A percentile compares a stretch with the other conserved stretches of the same genome.
Evolutionary conservation across 2,888 invertebrate species (phyloP).

Genomic region (Drosophila helvetica): DNA sequence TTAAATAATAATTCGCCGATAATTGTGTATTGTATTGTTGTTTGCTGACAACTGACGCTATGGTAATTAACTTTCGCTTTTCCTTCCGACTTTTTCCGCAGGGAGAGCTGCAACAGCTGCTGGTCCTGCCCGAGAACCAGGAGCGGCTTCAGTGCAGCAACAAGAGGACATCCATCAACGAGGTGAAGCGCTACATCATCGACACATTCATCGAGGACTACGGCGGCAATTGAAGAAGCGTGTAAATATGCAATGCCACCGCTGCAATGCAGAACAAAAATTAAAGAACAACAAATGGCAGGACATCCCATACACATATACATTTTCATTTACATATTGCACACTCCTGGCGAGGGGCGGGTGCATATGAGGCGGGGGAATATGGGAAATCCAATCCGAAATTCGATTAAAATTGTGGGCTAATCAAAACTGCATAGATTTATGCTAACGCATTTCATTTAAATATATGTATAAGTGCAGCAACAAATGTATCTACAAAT

Average conservation of each 20-base stretch:
- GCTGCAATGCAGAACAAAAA: conserved; percentile 14
- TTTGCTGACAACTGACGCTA: background rate
- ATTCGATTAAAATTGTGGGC: conserved; percentile 37
- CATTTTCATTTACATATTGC: background rate
- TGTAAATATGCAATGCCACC: conserved; percentile 16
- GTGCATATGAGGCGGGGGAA: conserved; percentile 4
- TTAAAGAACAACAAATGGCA: conserved; percentile 7
- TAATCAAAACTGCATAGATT: conserved; percentile 48
- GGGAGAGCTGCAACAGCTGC: conserved; percentile 83
- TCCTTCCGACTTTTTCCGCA: conserved; percentile 42
- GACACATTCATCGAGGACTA: conserved; percentile 84
- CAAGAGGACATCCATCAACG: conserved; percentile 83
- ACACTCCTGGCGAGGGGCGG: no score
- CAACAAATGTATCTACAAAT: conserved; percentile 32
- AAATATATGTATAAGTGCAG: conserved; percentile 33
- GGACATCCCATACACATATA: conserved; percentile 1
- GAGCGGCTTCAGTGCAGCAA: conserved; percentile 83
- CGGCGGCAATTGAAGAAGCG: conserved; percentile 78
- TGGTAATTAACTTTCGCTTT: conserved; percentile 42
- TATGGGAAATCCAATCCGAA: conserved; percentile 29
- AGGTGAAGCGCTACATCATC: conserved; percentile 84
- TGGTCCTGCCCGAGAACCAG: conserved; percentile 82
- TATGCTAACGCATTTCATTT: conserved; percentile 47
- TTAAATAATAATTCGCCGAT: conserved; percentile 56
- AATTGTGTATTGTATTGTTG: conserved; percentile 38